Base-by-base conservation (phyloP, 2,797 vertebrate species). In the Helarctos malayanus region DNA sequence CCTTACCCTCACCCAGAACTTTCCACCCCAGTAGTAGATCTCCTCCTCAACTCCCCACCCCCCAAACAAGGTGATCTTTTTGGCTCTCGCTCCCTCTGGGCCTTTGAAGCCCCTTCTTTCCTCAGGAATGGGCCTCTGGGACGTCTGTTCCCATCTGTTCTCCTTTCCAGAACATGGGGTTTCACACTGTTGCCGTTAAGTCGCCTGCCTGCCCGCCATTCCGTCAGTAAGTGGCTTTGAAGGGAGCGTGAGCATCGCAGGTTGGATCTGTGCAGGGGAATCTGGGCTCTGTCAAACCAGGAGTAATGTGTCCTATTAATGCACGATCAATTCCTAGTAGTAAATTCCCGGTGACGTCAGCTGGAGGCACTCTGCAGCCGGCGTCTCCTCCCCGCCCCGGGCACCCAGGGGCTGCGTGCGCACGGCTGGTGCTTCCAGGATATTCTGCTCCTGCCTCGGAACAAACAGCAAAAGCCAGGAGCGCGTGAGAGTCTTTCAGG, bases 71-170 rank as follows among this genome's bases (percentile, higher is more conserved):
- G 92, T 56, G 41, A 78, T 94, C 76, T 71, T 79, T 79, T 80
- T 29, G 3, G 91, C 83, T 93, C 59, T 45, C 76, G 1, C 73
- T 88, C 90, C 95, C 92, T 57, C 52, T 0, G 54, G 97, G 95
- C 88, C 78, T 57, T 29, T 11, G 82, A 92, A 91, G 93, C 80
- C 32, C 1, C 87, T 13, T 2, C 38, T 4, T 14, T 81, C 90
- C 95, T 82, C 65, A 32, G 92, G 63, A 95, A 56, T 56, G 76
- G 71, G 84, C 80, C 96, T 90, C 95, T 57, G 61, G 73, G 84
- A 56, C 45, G 71, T 19, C 88, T 93, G 73, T 97, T 47, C 93
- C 95, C 97, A 73, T 95, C 96, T 97, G 97, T 19, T 81, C 79
- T 75, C 59, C 89, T 85, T 68, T 80, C 35, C 73, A 57, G 25